Evolutionary conservation across 2,888 invertebrate genomes (phyloP).

Genomic region (Falcaria lacertinaria): DNA sequence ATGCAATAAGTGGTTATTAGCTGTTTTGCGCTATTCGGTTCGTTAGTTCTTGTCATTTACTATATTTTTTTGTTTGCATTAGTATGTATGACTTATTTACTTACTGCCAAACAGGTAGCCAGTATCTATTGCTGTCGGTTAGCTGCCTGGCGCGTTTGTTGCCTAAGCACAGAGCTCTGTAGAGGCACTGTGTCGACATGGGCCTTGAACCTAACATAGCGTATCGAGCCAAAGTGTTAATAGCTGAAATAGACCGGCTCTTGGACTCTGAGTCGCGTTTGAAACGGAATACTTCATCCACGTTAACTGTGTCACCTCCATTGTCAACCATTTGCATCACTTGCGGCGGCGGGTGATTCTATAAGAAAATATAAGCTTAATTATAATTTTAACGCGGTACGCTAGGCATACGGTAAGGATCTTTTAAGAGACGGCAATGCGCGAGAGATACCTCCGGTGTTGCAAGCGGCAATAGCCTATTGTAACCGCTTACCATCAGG

Average conservation of each 20-base stretch:
- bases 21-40: too few relatives aligned
- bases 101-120: conserved; percentile 89
- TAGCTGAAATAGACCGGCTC: conserved; percentile 52
- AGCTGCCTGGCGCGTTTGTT: conserved; percentile 81
- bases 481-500: too few relatives aligned
- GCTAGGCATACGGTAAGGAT: too few relatives aligned
- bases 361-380: conserved; percentile 2
- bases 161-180: conserved; percentile 82
- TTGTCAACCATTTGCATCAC: conserved; percentile 71
- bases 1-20: too few relatives aligned
- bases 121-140: conserved; percentile 79
- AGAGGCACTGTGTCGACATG: conserved; percentile 80
- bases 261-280: conserved; percentile 42
- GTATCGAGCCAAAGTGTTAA: conserved; percentile 77
- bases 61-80: too few relatives aligned
- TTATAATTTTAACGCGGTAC: too few relatives aligned
- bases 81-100: too few relatives aligned
- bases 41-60: too few relatives aligned
- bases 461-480: too few relatives aligned
- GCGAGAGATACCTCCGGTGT: too few relatives aligned
- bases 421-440: too few relatives aligned
- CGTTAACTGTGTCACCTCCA: conserved; percentile 50
- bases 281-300: conserved; percentile 67
- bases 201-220: conserved; percentile 73
- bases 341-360: conserved; percentile 61